Evolutionary conservation across 2,888 invertebrate species (phyloP).

Genomic region (Rhodophaea formosa): DNA sequence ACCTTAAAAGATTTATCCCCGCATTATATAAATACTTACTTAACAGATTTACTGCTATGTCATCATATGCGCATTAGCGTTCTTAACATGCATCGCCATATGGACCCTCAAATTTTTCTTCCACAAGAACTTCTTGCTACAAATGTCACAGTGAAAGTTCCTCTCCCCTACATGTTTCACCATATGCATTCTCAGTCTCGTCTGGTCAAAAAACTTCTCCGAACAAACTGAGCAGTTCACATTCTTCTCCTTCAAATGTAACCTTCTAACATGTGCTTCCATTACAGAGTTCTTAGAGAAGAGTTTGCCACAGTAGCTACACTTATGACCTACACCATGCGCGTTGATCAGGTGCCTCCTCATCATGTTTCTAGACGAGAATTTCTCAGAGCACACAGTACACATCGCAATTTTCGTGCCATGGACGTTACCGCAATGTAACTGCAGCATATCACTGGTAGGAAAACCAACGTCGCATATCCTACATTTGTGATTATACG

Average conservation of each 20-base stretch:
- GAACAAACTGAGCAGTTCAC: conserved; percentile 56
- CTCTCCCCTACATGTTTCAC: conserved; percentile 73
- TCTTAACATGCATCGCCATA: conserved; percentile 55
- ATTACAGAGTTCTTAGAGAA: conserved; percentile 60
- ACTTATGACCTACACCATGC: conserved; percentile 57
- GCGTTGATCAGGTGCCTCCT: conserved; percentile 48
- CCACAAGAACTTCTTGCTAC: conserved; percentile 79
- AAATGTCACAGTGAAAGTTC: conserved; percentile 79
- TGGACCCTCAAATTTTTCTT: conserved; percentile 81
- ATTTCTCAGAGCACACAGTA: conserved; percentile 53
- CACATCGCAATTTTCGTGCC: conserved; percentile 52
- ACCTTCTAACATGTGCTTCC: conserved; percentile 55
- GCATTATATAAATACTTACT: too few relatives aligned
- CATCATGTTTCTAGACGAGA: conserved; percentile 53
- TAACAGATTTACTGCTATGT: conserved; percentile 13
- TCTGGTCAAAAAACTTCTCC: conserved; percentile 56
- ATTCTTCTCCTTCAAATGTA: conserved; percentile 64
- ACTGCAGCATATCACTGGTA: conserved; percentile 42
- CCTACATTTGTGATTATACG: conserved; percentile 43
- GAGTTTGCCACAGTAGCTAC: conserved; percentile 51
- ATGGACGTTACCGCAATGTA: conserved; percentile 53
- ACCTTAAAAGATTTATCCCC: too few relatives aligned
- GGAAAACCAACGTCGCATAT: conserved; percentile 46
- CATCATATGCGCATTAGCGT: conserved; percentile 18
- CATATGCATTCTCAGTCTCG: conserved; percentile 64